phyloP scores from a whole-genome alignment of 92 coral and sea anemone species.

The Heliopora coerulea region DNA sequence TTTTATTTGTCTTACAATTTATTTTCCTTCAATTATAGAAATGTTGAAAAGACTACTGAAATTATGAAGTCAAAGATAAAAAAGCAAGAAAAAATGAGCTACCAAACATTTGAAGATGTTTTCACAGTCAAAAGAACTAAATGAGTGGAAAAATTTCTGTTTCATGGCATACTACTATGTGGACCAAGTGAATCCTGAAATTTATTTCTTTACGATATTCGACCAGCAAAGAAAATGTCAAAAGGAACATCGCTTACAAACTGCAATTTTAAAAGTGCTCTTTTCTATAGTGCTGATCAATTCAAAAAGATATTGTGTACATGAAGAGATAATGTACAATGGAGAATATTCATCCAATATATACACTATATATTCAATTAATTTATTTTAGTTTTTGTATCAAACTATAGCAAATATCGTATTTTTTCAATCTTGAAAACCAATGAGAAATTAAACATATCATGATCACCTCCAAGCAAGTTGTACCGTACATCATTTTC shows the following conservation, averaged over 20 bases:
- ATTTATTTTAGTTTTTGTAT: too few relatives aligned
- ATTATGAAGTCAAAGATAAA: too few relatives aligned
- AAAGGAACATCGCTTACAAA: background rate
- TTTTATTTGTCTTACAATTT: slow-evolving; percentile 11
- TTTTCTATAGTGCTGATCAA: background rate
- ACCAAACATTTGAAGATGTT: background rate
- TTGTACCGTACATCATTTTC: background rate
- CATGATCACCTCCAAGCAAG: background rate
- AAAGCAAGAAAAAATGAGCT: background rate
- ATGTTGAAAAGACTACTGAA: slow-evolving; percentile 13
- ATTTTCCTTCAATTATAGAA: slow-evolving; percentile 18
- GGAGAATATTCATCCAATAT: background rate
- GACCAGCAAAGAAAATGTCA: background rate
- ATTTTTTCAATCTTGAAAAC: background rate
- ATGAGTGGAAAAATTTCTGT: slow-evolving; percentile 3
- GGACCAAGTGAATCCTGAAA: too few relatives aligned
- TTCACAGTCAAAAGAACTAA: background rate
- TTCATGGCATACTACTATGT: too few relatives aligned
- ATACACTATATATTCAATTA: too few relatives aligned
- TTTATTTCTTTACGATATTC: background rate
- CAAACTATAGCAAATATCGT: background rate
- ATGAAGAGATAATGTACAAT: background rate
- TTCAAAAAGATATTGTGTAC: background rate
- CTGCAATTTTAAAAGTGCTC: background rate
- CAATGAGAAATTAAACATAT: background rate